A percentile compares a stretch with the other conserved stretches of the same genome.
Conservation (phyloP, 2,113 vertebrate genomes). For the Periophthalmus modestus region DNA sequence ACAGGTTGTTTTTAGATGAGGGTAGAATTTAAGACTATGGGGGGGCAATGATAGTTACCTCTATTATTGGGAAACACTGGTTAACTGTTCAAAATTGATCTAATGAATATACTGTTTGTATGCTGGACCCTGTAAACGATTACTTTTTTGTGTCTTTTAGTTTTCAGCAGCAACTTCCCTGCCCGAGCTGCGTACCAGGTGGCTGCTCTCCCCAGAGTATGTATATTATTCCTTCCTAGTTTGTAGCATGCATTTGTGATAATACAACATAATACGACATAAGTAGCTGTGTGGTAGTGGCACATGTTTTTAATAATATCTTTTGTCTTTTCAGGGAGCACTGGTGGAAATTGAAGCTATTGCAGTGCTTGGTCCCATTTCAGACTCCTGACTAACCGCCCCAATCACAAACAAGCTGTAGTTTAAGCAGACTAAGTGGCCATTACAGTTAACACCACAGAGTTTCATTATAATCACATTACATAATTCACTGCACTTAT, state of each 20-base stretch:
- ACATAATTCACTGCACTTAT: background rate
- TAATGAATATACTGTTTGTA: background rate
- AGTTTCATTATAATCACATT: background rate
- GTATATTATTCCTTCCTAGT: conserved; percentile 21
- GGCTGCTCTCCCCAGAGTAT: conserved; percentile 79
- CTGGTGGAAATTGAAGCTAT: conserved; percentile 80
- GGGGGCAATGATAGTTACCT: no score
- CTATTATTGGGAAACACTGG: background rate
- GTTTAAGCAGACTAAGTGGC: background rate
- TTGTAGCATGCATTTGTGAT: background rate
- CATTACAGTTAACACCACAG: background rate
- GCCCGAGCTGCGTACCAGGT: conserved; percentile 83
- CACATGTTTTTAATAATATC: background rate
- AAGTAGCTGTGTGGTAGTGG: background rate
- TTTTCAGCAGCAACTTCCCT: conserved; percentile 78
- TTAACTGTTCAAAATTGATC: background rate
- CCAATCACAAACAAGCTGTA: conserved; percentile 67
- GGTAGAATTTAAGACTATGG: no score
- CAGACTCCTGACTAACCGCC: conserved; percentile 65
- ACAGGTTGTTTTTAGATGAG: background rate
- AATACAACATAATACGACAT: no score
- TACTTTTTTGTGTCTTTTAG: conserved; percentile 42
- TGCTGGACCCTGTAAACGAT: background rate
- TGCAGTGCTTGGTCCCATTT: conserved; percentile 72
- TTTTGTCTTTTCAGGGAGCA: conserved; percentile 62